Evolutionary conservation across 1,140 invertebrate species (phyloP).

Genomic region (Drosophila guanche): DNA sequence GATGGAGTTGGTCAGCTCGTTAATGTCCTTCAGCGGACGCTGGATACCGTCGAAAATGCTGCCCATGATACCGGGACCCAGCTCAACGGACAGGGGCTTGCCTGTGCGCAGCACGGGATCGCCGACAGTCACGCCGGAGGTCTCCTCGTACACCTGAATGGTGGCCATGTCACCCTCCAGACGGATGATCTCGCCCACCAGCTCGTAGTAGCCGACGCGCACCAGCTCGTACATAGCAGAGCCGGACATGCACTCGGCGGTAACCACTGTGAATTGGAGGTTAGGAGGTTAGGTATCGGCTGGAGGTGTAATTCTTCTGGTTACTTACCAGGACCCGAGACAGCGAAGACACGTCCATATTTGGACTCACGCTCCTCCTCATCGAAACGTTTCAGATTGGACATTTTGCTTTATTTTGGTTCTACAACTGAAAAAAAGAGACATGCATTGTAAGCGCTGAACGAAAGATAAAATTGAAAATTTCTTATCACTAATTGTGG

Average conservation of each 20-base stretch:
- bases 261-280: constrained; percentile 90
- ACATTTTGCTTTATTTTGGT: constrained; percentile 84
- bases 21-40: constrained; percentile 98
- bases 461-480: constrained; percentile 28
- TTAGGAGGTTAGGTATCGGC: constrained; percentile 1
- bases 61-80: constrained; percentile 99
- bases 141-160: constrained; percentile 99
- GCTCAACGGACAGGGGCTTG: constrained; percentile 96
- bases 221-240: constrained; percentile 99
- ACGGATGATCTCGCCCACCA: constrained; percentile 99
- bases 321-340: constrained; percentile 96
- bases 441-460: constrained; percentile 8
- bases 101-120: constrained; percentile 99
- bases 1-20: constrained; percentile 85
- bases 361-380: constrained; percentile 94
- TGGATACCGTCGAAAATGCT: constrained; percentile 99
- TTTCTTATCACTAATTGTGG: constrained; percentile 49
- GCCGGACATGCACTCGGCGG: constrained; percentile 99
- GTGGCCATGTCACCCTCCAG: constrained; percentile 99
- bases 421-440: constrained; percentile 56
- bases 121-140: constrained; percentile 99
- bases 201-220: constrained; percentile 97
- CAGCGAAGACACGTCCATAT: constrained; percentile 98
- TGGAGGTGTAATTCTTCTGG: not conserved
- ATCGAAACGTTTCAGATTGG: constrained; percentile 89